Percentiles rank a stretch among this genome's conserved stretches.
Evolutionary conservation across 2,113 vertebrate species (phyloP).

Genomic region (Epinephelus cyanopodus): DNA sequence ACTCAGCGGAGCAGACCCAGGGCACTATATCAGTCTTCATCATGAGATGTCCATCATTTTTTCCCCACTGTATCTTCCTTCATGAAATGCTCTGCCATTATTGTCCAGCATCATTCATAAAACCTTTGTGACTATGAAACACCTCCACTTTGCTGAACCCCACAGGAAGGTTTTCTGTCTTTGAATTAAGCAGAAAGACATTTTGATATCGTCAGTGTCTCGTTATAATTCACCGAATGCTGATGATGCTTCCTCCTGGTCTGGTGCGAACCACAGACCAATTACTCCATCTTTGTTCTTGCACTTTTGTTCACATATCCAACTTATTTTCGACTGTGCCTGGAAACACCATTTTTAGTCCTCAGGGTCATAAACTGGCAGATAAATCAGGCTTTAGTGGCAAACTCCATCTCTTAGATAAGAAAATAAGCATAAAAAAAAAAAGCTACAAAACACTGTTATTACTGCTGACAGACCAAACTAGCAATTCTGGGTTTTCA

Average conservation of each 20-base stretch:
- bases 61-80: conserved; percentile 1
- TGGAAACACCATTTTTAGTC: neutral
- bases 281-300: neutral
- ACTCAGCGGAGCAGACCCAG: conserved; percentile 13
- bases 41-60: conserved; percentile 24
- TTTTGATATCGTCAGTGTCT: neutral
- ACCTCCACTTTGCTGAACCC: neutral
- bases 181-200: neutral
- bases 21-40: conserved; percentile 23
- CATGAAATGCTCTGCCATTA: conserved; percentile 2
- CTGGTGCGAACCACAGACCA: neutral
- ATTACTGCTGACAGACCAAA: neutral
- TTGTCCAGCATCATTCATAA: conserved; percentile 22
- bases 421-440: neutral
- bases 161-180: neutral
- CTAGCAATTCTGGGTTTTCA: neutral
- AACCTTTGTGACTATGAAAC: neutral
- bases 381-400: neutral
- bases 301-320: conserved; percentile 2
- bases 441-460: neutral
- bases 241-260: neutral
- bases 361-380: neutral
- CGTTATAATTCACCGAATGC: neutral
- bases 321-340: neutral
- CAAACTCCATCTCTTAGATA: neutral